Base-by-base conservation (phyloP, 1,140 invertebrate genomes). In the Bombus difficillimus region DNA sequence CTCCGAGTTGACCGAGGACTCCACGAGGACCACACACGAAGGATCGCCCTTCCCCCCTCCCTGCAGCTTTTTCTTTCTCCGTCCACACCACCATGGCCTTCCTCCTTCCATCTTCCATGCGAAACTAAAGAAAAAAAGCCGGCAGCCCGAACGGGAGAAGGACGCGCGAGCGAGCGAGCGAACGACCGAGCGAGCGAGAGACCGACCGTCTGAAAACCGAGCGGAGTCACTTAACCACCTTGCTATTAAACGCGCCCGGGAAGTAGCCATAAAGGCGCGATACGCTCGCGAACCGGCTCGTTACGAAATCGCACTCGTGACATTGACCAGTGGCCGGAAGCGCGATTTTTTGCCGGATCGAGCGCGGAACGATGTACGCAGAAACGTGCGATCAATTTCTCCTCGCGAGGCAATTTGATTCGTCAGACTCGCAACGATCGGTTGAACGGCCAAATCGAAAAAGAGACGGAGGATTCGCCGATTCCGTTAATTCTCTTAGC, bases 21-120 rank as follows among this genome's bases (percentile, higher is more conserved):
- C 85, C 89, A 86, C 88, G 81, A 92, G 88, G 93, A 94, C 93
- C 94, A 94, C 93, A 93, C 94, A 94, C 93, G 94, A 94, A 94
- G 94, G 93, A 93, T 92, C 85, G 88, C 86, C 92, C 89, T 88
- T 85, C 88, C 82, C 72, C 86, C 43, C 13, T 43, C 43, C 47
- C 15, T 47, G 0, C 34, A 62, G 39, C 28, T 87, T 77, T 77
- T 85, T 90, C 86, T 83, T 85, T 89, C 71, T 79, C 71, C 43
- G 25, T 85, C 77, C 57, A 13, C 25, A 18, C 34, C 53, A 34
- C 37, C n/a, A 0, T 53, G 53, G 34, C 82, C 71, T 85, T 88
- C 64, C 84, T 80, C 82, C 81, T 89, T 88, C 74, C 84, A 77
- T 18, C 57, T 75, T 47, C 68, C 78, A 28, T 68, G 80, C 72